Evolutionary conservation across 2,113 vertebrate species (phyloP).

Genomic region (Brachionichthys hirsutus): DNA sequence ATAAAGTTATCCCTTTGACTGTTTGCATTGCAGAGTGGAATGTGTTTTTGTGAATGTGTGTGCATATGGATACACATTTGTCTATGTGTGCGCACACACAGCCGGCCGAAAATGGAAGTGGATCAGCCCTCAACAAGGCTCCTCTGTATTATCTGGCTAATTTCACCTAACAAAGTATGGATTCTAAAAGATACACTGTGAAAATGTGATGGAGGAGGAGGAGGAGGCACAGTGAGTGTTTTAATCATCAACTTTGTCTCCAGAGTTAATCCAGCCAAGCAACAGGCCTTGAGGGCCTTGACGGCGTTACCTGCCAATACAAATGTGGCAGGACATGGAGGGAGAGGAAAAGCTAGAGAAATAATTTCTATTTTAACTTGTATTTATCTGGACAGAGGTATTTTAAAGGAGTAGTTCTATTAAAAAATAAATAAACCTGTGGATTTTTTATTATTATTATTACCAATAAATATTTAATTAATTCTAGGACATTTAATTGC

Average conservation of each 20-base stretch:
- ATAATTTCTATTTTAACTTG: conserved; percentile 1
- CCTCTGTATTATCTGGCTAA: conserved; percentile 85
- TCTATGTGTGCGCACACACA: neutral
- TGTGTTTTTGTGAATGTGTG: conserved; percentile 40
- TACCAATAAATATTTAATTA: no score
- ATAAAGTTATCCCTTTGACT: conserved; percentile 99
- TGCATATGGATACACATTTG: neutral
- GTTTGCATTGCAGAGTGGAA: conserved; percentile 98
- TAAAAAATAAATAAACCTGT: neutral
- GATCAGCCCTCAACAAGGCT: conserved; percentile 65
- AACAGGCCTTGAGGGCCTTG: conserved; percentile 35
- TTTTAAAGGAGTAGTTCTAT: neutral
- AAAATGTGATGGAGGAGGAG: conserved; percentile 39
- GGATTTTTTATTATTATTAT: neutral
- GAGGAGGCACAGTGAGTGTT: conserved; percentile 35
- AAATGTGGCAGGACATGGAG: conserved; percentile 12
- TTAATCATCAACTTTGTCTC: conserved; percentile 67
- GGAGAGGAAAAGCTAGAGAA: neutral
- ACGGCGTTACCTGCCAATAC: conserved; percentile 10
- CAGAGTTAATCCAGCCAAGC: conserved; percentile 57
- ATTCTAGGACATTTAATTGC: no score
- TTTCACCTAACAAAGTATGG: conserved; percentile 92
- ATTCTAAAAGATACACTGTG: conserved; percentile 68
- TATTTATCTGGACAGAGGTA: neutral
- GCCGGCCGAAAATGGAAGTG: conserved; percentile 54